Conservation (phyloP, 2,113 vertebrate genomes). For the Chloropsis hardwickii region DNA sequence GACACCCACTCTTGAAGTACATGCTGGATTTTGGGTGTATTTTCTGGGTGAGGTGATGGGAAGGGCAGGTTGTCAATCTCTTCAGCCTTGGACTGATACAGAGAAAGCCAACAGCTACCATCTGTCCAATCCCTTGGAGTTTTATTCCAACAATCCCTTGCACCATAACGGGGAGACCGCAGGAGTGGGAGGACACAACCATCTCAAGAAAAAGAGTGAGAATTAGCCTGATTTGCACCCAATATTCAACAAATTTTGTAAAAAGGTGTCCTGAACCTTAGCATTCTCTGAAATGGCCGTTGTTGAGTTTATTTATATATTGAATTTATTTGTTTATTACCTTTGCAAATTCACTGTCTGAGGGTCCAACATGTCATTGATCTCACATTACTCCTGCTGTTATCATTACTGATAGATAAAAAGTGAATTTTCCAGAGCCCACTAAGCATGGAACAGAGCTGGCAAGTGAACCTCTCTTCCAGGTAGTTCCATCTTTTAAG, state of each 20-base stretch:
- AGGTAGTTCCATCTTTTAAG: neutral
- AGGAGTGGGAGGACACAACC: neutral
- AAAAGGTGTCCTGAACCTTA: neutral
- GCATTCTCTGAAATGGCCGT: neutral
- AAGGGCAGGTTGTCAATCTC: neutral
- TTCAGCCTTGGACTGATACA: neutral
- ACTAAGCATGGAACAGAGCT: neutral
- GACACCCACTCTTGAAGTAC: neutral
- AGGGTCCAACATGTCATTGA: neutral
- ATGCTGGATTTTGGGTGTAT: neutral
- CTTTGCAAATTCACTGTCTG: neutral
- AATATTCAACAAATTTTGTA: neutral
- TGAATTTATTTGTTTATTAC: neutral
- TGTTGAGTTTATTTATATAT: neutral
- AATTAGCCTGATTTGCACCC: neutral
- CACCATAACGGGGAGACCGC: too few relatives aligned
- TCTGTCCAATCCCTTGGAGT: neutral
- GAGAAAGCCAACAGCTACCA: neutral
- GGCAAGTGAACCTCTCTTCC: neutral
- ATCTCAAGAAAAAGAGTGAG: neutral
- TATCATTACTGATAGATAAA: neutral
- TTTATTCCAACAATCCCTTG: neutral
- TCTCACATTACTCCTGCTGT: neutral
- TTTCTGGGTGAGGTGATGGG: neutral
- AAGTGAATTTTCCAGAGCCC: neutral